Evolutionary conservation across 2,888 invertebrate species (phyloP).

Genomic region (Ichneumon xanthorius): DNA sequence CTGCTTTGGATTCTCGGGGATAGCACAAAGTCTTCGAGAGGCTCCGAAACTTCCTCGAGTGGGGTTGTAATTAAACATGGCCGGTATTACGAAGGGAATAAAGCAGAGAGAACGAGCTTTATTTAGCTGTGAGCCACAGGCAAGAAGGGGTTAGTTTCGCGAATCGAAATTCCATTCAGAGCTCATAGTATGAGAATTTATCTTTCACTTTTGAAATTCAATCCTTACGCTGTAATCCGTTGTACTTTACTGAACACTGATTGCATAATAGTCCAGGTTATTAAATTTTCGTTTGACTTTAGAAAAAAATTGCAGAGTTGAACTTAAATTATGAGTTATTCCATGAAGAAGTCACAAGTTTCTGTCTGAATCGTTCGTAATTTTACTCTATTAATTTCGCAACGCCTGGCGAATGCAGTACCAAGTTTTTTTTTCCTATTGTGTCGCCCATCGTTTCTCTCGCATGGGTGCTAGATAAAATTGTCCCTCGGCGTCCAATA

Average conservation of each 20-base stretch:
- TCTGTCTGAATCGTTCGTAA: neutral
- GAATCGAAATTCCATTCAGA: slow-evolving; percentile 10
- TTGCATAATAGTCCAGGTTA: neutral
- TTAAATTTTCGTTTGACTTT: neutral
- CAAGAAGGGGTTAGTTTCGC: slow-evolving; percentile 28
- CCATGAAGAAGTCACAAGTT: neutral
- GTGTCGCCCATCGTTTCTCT: neutral
- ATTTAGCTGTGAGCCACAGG: neutral
- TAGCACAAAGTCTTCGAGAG: slow-evolving; percentile 40
- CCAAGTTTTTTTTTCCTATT: neutral
- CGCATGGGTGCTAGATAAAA: neutral
- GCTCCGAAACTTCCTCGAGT: slow-evolving; percentile 68
- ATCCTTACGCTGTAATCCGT: neutral
- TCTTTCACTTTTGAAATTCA: slow-evolving; percentile 7
- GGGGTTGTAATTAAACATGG: slow-evolving; percentile 80
- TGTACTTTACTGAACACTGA: neutral
- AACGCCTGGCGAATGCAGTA: neutral
- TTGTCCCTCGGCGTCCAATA: neutral
- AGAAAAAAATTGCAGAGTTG: too few species aligned
- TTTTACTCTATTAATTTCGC: neutral
- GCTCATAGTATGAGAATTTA: slow-evolving; percentile 51
- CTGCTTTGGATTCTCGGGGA: slow-evolving; percentile 21
- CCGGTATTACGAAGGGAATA: slow-evolving; percentile 49
- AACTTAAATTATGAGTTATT: neutral
- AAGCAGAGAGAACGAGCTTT: slow-evolving; percentile 14